Base-by-base conservation (phyloP, 1,140 invertebrate genomes). In the Papilio polyxenes region DNA sequence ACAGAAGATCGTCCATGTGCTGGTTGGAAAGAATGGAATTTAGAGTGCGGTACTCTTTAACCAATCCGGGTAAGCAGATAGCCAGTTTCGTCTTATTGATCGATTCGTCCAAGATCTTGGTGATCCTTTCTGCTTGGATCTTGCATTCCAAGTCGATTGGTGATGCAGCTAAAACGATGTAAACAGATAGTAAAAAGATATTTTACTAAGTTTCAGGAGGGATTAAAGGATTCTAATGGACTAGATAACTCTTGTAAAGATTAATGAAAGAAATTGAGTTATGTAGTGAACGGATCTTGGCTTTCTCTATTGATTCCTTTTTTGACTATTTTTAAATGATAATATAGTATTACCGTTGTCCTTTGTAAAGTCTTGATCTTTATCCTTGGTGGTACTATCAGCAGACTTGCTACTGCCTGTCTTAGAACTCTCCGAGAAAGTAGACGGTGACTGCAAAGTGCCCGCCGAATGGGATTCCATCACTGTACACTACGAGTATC, bases 101-200 rank as follows among this genome's bases (percentile, higher is more conserved):
- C 0, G 89, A 87, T 80, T 94, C 94, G 81, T 92, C 91, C 8
- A 95, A 77, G 53, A 95, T 95, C 78, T 94, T 92, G 0, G 91
- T 93, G 72, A 95, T 93, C 11, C 94, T 86, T 81, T 95, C 94
- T 3, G 91, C 89, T 89, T 95, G 94, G 48, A 95, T 95, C 81
- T 92, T 88, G 44, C 93, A 94, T 87, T 95, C 94, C 82, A 95
- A 77, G 82, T 95, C 94, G 62, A 95, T 90, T 8, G 93, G 93
- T 7, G 93, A 93, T 0, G 92, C 86, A 17, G 84, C 93, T 94
- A 69, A 40, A n/a, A n/a, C n/a, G n/a, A n/a, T n/a, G n/a, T n/a
- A n/a, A n/a, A n/a, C n/a, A n/a, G n/a, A n/a, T n/a, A n/a, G n/a
- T n/a, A n/a, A n/a, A n/a, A n/a, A n/a, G n/a, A n/a, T n/a, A n/a